Evolutionary conservation across 2,113 vertebrate species (phyloP), one percentile per base, ranked within the genome.

Genomic region (Anguilla japonica): DNA sequence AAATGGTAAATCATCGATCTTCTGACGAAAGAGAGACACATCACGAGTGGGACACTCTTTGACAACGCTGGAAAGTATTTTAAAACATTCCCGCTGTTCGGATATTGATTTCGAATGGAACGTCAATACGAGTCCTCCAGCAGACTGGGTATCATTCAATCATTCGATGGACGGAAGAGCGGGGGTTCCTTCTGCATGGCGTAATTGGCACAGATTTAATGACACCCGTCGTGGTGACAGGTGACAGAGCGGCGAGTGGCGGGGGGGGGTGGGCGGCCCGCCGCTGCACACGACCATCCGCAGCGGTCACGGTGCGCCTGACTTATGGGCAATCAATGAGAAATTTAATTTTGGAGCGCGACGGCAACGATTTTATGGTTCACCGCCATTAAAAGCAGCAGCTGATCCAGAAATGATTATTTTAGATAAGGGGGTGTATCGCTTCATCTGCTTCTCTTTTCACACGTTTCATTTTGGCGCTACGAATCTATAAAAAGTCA

Each of bases 361-460:
- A 90, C 89, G 89, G 60, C 83, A 79, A 84, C 79, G 84, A 90
- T 93, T 95, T 94, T 94, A 94, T 87, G 93, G 94, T 93, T 94
- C 93, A 92, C 57, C 83, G 91, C 80, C 67, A 18, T 63, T 87
- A 89, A 91, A 91, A 92, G 90, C 90, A 90, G 84, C 94, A 94
- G 92, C 91, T 94, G 93, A 94, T 95, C 91, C 94, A 93, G 88
- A 89, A 93, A 85, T 34, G 85, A 95, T 94, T 91, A 90, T 93
- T 93, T 91, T 91, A 92, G 91, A 93, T 89, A 83, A 89, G 91
- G 87, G 91, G 84, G 90, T 93, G 92, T 90, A 91, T 81, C 88
- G 92, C 93, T 84, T 92, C 92, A 93, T 91, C 92, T 85, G 91
- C 87, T 90, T 85, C 89, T 89, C 89, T 87, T 63, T 75, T 90